Base-by-base conservation (phyloP, 2,888 invertebrate species). In the Netelia virgata region DNA sequence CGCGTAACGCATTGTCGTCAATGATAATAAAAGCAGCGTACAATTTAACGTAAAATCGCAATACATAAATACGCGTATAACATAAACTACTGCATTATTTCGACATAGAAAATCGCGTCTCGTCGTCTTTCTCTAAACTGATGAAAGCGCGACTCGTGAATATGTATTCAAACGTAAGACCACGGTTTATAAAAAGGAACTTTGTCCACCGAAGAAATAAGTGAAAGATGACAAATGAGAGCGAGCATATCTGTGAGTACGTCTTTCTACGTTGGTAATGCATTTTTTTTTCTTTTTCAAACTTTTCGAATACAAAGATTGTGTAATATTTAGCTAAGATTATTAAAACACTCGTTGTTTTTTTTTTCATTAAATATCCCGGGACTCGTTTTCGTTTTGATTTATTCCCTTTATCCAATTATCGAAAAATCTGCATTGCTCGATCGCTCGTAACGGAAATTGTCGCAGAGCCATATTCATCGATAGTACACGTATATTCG, bases 201-300 rank as follows among this genome's bases (percentile, higher is more conserved):
- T 53, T 41, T 43, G 55, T 36, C 18, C 66, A 68, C 41, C 59
- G 61, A 53, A 59, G 78, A 47, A 18, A 36, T 36, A 74, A 16
- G 18, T 18, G 23, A 18, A 47, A 41, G 53, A 55, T 28, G 36
- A 64, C 63, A 28, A 50, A 18, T 14, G 10, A 2, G 9, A 18
- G 59, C 57, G 61, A 69, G 18, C 41, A 41, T 11, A 41, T 59
- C 43, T 61, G 83, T 83, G 47, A 78, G 83, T 83, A 83, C 59
- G 23, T 20, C n/a, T n/a, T 14, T 55, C 50, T 16, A 3, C 8
- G 6, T n/a, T 20, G 18, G 59, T 3, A 43, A 2, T 11, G n/a
- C n/a, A 59, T 8, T 59, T 59, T 68, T 43, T 41, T 18, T 72
- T 50, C 50, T 68, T 43, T 41, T 18, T 72, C 23, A 8, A 36